Evolutionary conservation across 2,888 invertebrate genomes (phyloP), one percentile per base, ranked within the genome.

Genomic region (Melipona bicolor): DNA sequence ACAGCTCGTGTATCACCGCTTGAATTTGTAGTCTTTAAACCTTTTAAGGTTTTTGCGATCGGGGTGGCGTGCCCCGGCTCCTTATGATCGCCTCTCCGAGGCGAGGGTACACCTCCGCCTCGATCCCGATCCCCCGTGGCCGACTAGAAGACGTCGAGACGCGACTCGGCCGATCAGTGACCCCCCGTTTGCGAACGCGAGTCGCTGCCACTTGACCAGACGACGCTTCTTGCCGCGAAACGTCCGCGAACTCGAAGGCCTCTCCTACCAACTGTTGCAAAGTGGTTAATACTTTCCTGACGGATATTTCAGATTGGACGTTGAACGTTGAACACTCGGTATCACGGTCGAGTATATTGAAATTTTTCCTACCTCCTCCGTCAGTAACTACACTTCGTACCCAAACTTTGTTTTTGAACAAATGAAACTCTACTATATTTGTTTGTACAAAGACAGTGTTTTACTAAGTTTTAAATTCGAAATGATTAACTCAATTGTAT

Each of bases 11-110:
- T 86, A 88, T 89, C 89, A 86, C 90, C 78, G 87, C 81, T 88
- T 90, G 91, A 92, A 94, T 94, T 94, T 93, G 93, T 93, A 92
- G 91, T 92, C 93, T 92, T 93, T 92, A 92, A 92, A 89, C 92
- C 92, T 92, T 93, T 94, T 93, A 92, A 91, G 91, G 92, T 92
- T 93, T 93, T 93, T 93, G 91, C 89, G 77, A 77, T 54, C 77
- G 84, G 62, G 24, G 74, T 79, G 75, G 74, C 88, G 84, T 82
- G 84, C 78, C 77, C 72, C 69, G 9, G 73, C 32, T 84, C 89
- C 81, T 87, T 87, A 84, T 84, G 84, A 88, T 89, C 80, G 80
- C 82, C 81, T 74, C 56, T 36, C 9, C 36, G 0, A 36, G 36
- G 9, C 36, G 36, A 36, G 36, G 36, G 43, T 43, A 43, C 43